These are phyloP conservation scores for Octomys mimax DNA, from an alignment of 2,797 vertebrate genomes.

Conservation along the genomic window DNA sequence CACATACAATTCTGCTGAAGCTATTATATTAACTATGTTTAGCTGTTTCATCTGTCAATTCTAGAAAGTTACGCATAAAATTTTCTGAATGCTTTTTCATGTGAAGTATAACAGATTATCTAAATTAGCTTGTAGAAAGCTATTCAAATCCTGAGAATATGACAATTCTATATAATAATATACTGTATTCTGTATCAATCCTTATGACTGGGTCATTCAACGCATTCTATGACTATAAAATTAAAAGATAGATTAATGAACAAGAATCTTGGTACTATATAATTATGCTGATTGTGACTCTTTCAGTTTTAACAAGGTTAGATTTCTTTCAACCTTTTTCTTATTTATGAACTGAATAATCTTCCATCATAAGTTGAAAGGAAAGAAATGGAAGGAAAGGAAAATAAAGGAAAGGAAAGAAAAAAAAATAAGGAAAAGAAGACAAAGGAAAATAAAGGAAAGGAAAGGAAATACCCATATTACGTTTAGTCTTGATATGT, in stretches of 20 bases:
- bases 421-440: no score
- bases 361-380: background rate
- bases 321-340: background rate
- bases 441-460: background rate
- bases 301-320: background rate
- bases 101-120: background rate
- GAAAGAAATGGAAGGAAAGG: no score
- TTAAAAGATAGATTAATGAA: background rate
- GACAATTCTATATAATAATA: background rate
- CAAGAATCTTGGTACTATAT: background rate
- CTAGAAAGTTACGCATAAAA: background rate
- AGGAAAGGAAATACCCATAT: background rate
- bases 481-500: background rate
- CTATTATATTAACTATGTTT: background rate
- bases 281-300: background rate
- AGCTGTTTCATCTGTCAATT: conserved; percentile 24
- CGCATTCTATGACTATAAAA: background rate
- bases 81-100: background rate
- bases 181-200: background rate
- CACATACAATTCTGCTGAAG: conserved; percentile 12
- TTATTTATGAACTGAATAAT: background rate
- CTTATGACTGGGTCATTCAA: background rate
- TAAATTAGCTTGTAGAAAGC: background rate
- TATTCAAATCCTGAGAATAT: background rate
- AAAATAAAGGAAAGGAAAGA: background rate